Percentiles rank a stretch among this genome's conserved stretches.
Conservation (phyloP, 2,797 vertebrate genomes). For the Dendrocincla fuliginosa region DNA sequence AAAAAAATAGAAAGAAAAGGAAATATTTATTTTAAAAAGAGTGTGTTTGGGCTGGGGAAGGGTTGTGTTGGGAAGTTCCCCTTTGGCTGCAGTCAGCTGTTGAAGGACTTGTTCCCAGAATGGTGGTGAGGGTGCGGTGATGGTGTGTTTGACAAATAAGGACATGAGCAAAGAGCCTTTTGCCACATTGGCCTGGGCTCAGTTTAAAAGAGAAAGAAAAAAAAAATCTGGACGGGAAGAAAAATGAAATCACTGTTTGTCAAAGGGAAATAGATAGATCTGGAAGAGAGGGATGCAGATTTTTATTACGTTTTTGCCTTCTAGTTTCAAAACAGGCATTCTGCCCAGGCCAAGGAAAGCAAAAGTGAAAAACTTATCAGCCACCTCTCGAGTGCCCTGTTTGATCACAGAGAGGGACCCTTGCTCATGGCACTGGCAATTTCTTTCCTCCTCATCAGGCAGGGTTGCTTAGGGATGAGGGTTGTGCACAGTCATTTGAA, state of each 20-base stretch:
- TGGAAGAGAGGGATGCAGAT: background rate
- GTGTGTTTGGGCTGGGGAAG: background rate
- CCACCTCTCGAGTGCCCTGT: background rate
- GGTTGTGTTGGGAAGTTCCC: constrained; percentile 33
- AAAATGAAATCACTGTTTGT: constrained; percentile 66
- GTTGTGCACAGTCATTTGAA: background rate
- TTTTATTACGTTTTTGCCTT: constrained; percentile 36
- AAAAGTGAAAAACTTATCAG: background rate
- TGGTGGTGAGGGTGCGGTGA: constrained; percentile 18
- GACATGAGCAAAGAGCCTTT: constrained; percentile 70
- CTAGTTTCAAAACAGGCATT: constrained; percentile 17
- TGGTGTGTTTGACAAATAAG: constrained; percentile 70
- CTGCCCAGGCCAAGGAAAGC: background rate
- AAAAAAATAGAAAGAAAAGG: background rate
- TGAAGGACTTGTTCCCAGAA: constrained; percentile 33
- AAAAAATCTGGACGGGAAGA: constrained; percentile 42
- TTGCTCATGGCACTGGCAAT: fast-evolving
- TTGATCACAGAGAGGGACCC: background rate
- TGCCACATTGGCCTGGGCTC: constrained; percentile 70
- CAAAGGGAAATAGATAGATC: constrained; percentile 65
- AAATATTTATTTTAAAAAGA: background rate
- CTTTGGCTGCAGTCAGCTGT: background rate
- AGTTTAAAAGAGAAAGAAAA: constrained; percentile 47
- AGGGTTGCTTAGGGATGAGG: background rate
- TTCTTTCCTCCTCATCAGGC: background rate